Conservation (phyloP, 2,113 vertebrate species). For the Muntiacus muntjak region DNA sequence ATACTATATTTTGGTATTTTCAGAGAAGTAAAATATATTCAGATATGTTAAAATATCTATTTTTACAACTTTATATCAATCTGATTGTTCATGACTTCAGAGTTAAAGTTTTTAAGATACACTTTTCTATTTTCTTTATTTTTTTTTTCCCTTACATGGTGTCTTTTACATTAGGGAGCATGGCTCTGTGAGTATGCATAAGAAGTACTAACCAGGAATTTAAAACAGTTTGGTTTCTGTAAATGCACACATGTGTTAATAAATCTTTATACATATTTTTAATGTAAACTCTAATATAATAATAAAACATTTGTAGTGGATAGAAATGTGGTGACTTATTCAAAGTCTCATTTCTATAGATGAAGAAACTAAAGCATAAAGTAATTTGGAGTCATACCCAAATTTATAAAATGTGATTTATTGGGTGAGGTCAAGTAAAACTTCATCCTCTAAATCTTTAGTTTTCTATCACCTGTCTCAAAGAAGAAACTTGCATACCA, state of each 20-base stretch:
- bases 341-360: neutral
- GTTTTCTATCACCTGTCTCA: neutral
- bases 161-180: neutral
- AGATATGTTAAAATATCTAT: constrained; percentile 61
- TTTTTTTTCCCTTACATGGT: constrained; percentile 33
- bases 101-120: constrained; percentile 52
- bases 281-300: neutral
- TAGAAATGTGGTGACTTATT: neutral
- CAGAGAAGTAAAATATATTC: neutral
- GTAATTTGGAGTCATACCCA: neutral
- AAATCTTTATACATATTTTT: neutral
- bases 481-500: neutral
- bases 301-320: neutral
- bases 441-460: neutral
- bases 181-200: neutral
- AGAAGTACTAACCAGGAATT: neutral
- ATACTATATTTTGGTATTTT: neutral
- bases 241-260: neutral
- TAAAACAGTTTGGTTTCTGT: neutral
- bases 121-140: constrained; percentile 47
- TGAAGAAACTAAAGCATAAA: neutral
- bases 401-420: neutral
- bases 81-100: constrained; percentile 46
- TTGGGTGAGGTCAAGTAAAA: neutral
- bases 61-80: constrained; percentile 69